phyloP scores from a whole-genome alignment of 2,888 invertebrate genomes.

The Theretra japonica region DNA sequence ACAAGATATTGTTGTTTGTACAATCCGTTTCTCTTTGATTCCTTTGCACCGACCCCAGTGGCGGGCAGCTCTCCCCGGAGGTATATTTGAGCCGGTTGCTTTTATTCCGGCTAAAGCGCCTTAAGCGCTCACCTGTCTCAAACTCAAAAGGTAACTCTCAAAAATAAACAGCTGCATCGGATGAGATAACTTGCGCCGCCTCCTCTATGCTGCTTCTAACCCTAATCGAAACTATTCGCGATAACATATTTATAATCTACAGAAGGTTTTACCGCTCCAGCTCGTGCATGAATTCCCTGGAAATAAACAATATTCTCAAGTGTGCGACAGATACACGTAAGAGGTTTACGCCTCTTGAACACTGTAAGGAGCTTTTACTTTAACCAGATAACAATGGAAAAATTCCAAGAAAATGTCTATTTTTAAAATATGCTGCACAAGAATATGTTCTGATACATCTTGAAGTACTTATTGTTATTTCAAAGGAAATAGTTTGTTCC shows the following conservation, averaged over 20 bases:
- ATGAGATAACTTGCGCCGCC: background rate
- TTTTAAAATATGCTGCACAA: background rate
- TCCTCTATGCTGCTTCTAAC: background rate
- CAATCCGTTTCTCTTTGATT: slow-evolving; percentile 12
- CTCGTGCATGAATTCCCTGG: background rate
- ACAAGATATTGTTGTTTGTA: background rate
- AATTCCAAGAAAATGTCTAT: background rate
- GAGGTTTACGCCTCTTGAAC: background rate
- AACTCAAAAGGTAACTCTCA: background rate
- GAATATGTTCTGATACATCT: background rate
- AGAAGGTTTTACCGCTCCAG: background rate
- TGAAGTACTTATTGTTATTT: background rate
- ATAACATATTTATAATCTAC: background rate
- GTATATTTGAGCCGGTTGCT: background rate
- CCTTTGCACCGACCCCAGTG: background rate
- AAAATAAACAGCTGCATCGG: slow-evolving; percentile 5
- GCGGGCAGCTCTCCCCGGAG: background rate
- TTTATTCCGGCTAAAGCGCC: background rate
- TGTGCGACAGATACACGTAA: background rate
- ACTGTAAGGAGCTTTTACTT: background rate
- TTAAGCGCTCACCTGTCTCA: background rate
- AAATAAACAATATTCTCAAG: background rate
- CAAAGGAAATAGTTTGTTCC: background rate
- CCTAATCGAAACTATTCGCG: background rate
- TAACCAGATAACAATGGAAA: background rate